Evolutionary conservation across 1,140 invertebrate species (phyloP).

Genomic region (Zaprionus taronus): DNA sequence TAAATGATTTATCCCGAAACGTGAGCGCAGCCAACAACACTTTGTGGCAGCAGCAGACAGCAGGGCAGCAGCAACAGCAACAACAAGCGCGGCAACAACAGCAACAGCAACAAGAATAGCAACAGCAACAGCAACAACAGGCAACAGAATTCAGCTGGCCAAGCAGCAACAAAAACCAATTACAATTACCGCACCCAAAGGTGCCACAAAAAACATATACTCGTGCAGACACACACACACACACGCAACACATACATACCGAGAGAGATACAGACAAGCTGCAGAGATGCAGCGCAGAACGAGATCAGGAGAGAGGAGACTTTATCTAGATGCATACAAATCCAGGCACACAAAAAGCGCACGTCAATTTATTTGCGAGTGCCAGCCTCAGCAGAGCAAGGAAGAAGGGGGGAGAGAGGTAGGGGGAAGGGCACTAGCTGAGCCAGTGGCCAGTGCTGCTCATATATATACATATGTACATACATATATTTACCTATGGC

Average conservation of each 20-base stretch:
- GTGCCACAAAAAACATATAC: conserved; percentile 68
- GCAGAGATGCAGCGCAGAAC: conserved; percentile 39
- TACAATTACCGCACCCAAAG: conserved; percentile 83
- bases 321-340: conserved; percentile 83
- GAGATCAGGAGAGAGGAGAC: conserved; percentile 52
- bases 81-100: conserved; percentile 34
- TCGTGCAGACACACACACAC: conserved; percentile 30
- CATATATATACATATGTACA: conserved; percentile 39
- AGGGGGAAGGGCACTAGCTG: neutral
- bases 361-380: conserved; percentile 82
- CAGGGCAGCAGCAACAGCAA: conserved; percentile 39
- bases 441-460: conserved; percentile 8
- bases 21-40: conserved; percentile 69
- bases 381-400: conserved; percentile 22
- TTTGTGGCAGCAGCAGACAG: conserved; percentile 31
- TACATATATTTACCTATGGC: conserved; percentile 75
- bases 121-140: conserved; percentile 35
- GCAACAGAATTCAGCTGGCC: conserved; percentile 43
- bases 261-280: conserved; percentile 5
- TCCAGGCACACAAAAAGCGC: conserved; percentile 76
- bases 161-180: conserved; percentile 71
- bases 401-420: neutral
- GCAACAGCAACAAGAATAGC: conserved; percentile 44
- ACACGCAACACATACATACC: too few species aligned
- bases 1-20: conserved; percentile 83